Percentiles rank a stretch among this genome's conserved stretches.
phyloP scores from a whole-genome alignment of 2,113 vertebrate genomes.

The Pseudorasbora parva region DNA sequence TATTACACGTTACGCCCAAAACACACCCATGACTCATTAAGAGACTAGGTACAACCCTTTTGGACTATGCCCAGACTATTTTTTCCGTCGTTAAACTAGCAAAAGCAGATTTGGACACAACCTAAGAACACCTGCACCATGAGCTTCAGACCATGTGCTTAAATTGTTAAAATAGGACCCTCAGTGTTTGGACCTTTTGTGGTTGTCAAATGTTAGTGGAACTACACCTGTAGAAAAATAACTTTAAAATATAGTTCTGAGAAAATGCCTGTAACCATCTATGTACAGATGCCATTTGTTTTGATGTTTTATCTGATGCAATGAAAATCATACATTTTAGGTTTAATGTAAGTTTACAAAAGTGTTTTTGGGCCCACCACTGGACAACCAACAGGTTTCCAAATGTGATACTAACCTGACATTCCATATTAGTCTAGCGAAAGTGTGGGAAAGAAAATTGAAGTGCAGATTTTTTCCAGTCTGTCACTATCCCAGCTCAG shows the following conservation, averaged over 20 bases:
- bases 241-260: neutral
- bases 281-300: neutral
- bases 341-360: neutral
- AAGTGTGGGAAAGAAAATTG: constrained; percentile 74
- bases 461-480: constrained; percentile 54
- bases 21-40: no score
- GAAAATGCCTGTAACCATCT: neutral
- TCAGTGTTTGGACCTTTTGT: neutral
- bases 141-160: no score
- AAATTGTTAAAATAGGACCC: no score
- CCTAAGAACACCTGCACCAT: no score
- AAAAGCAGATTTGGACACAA: no score
- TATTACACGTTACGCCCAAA: no score
- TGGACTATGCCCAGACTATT: no score
- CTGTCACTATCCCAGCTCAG: constrained; percentile 50
- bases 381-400: neutral
- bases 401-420: neutral
- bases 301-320: neutral
- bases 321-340: neutral
- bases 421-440: constrained; percentile 69
- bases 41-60: no score
- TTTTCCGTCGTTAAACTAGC: no score
- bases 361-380: neutral
- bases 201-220: neutral
- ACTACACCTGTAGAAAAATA: neutral